phyloP scores from a whole-genome alignment of 2,888 invertebrate species.

The Conops quadrifasciatus region DNA sequence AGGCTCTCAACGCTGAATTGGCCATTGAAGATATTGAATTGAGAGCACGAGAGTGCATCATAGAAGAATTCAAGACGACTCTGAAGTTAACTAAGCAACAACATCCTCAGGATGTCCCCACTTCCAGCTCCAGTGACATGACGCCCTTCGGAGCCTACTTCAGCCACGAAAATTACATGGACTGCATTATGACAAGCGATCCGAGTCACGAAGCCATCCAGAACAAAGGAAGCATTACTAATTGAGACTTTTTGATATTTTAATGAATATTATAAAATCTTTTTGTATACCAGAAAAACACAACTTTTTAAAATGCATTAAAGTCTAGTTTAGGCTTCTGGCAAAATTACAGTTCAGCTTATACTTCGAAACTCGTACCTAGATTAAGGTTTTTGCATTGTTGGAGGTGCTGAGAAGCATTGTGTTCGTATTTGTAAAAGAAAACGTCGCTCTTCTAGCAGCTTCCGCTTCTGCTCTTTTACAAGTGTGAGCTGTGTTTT shows the following conservation, averaged over 20 bases:
- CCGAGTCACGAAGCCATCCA: not conserved
- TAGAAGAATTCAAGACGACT: constrained; percentile 53
- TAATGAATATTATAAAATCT: not conserved
- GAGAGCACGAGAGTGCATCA: constrained; percentile 55
- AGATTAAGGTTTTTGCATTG: too few relatives aligned
- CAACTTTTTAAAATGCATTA: not conserved
- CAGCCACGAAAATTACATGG: constrained; percentile 43
- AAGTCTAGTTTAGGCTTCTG: constrained; percentile 55
- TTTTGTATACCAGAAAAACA: not conserved
- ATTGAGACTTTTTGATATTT: not conserved
- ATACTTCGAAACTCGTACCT: too few relatives aligned
- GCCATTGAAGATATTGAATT: constrained; percentile 60
- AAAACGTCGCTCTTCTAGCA: constrained; percentile 59
- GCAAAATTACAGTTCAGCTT: constrained; percentile 59
- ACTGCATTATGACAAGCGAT: constrained; percentile 40
- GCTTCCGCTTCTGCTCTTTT: constrained; percentile 58
- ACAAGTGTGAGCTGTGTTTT: constrained; percentile 59
- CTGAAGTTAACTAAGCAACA: constrained; percentile 45
- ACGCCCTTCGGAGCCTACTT: constrained; percentile 32
- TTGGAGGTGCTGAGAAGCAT: constrained; percentile 62
- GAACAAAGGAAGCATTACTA: not conserved
- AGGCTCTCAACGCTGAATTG: constrained; percentile 59
- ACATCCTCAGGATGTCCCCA: constrained; percentile 37
- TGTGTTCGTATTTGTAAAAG: constrained; percentile 62
- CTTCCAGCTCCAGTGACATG: constrained; percentile 26